These are phyloP conservation scores for Brachystomella parvula DNA, from an alignment of 1,140 invertebrate genomes.

Conservation along the genomic window DNA sequence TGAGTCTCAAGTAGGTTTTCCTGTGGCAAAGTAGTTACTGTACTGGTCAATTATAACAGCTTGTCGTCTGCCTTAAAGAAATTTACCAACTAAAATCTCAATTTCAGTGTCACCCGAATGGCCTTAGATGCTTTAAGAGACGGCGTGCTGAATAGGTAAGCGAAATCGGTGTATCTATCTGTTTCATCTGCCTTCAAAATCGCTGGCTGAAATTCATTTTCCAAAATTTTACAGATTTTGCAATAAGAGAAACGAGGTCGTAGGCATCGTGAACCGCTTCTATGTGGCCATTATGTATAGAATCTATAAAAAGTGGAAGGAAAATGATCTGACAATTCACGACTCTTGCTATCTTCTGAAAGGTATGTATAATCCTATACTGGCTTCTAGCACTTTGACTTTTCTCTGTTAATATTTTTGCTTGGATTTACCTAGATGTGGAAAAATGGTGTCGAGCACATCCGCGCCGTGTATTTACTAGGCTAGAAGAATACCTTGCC, in stretches of 20 bases:
- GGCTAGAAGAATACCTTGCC: conserved; percentile 28
- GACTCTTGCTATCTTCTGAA: conserved; percentile 50
- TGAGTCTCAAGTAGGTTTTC: conserved; percentile 51
- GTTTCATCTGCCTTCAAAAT: background rate
- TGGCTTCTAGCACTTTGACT: background rate
- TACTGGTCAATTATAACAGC: conserved; percentile 50
- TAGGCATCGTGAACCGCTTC: conserved; percentile 48
- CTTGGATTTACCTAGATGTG: conserved; percentile 24
- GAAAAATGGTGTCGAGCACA: conserved; percentile 38
- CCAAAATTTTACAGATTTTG: conserved; percentile 43
- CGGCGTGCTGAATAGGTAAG: conserved; percentile 21
- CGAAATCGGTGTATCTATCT: background rate
- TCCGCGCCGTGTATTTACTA: conserved; percentile 28
- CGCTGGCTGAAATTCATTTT: background rate
- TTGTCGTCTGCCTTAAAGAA: conserved; percentile 24
- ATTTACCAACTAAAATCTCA: background rate
- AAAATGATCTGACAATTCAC: conserved; percentile 47
- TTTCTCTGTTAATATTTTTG: background rate
- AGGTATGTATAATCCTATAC: conserved; percentile 41
- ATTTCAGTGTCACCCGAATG: background rate
- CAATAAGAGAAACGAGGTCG: conserved; percentile 45
- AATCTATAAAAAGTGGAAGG: conserved; percentile 48
- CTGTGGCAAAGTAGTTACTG: conserved; percentile 47
- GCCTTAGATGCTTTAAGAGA: conserved; percentile 2
- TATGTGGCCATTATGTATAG: conserved; percentile 46